Conservation (phyloP, 2,797 vertebrate genomes). For the Cephalopachus bancanus region DNA sequence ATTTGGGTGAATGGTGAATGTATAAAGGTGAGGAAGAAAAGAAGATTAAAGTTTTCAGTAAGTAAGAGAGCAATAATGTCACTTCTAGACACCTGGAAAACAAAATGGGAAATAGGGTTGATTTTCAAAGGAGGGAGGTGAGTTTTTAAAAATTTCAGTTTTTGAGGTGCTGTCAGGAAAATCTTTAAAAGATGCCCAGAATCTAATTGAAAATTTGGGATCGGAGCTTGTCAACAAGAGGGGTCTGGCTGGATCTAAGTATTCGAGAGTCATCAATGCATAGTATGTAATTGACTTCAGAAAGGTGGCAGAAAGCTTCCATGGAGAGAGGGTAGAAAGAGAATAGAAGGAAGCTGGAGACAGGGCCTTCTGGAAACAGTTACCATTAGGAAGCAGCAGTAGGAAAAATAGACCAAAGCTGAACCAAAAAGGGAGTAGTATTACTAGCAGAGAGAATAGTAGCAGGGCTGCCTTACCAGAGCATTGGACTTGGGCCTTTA, state of each 20-base stretch:
- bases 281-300: conserved; percentile 19
- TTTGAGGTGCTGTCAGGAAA: conserved; percentile 39
- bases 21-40: not conserved
- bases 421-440: not conserved
- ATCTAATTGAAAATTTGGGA: not conserved
- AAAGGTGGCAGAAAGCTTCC: not conserved
- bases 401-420: not conserved
- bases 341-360: not conserved
- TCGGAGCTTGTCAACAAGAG: not conserved
- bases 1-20: not conserved
- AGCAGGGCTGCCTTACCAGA: not conserved
- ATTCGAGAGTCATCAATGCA: conserved; percentile 33
- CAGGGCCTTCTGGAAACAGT: not conserved
- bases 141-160: not conserved
- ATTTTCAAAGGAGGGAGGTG: not conserved
- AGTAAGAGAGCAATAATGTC: not conserved
- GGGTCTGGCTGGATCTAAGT: not conserved
- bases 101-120: not conserved
- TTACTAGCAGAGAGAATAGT: not conserved
- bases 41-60: not conserved
- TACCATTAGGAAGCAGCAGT: not conserved
- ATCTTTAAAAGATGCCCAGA: conserved; percentile 33
- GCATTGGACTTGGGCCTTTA: not conserved
- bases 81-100: not conserved
- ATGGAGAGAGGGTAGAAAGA: not conserved